A percentile compares a stretch with the other conserved stretches of the same genome.
Conservation (phyloP, 2,888 invertebrate genomes). For the Acronicta psi region DNA sequence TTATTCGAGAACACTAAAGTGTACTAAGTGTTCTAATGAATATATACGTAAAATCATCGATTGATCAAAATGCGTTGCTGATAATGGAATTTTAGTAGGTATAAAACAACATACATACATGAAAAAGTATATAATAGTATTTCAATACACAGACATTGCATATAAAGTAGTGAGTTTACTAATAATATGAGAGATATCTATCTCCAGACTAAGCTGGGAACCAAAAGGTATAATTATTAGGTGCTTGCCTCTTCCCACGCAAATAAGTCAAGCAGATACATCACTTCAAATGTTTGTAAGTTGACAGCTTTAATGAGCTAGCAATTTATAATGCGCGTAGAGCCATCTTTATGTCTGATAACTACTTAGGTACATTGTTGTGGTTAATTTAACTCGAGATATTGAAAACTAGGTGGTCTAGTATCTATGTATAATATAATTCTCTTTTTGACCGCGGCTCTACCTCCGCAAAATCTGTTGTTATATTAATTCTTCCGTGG, state of each 20-base stretch:
- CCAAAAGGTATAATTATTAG: constrained; percentile 32
- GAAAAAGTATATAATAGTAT: neutral
- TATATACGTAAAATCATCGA: too few relatives aligned
- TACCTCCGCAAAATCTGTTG: too few relatives aligned
- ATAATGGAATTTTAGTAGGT: too few relatives aligned
- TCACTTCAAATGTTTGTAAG: constrained; percentile 27
- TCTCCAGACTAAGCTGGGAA: constrained; percentile 19
- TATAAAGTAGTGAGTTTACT: constrained; percentile 11
- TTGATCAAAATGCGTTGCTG: too few relatives aligned
- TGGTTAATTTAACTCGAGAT: constrained; percentile 1
- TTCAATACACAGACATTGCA: constrained; percentile 3
- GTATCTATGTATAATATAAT: too few relatives aligned
- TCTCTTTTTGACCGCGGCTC: too few relatives aligned
- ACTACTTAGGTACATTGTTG: too few relatives aligned
- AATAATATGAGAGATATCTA: constrained; percentile 18
- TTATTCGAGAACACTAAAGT: too few relatives aligned
- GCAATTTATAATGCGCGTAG: constrained; percentile 21
- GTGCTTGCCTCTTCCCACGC: constrained; percentile 46
- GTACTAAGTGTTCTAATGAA: too few relatives aligned
- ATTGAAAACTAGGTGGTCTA: too few relatives aligned
- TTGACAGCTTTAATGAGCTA: constrained; percentile 33
- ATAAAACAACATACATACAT: too few relatives aligned
- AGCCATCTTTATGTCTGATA: constrained; percentile 18
- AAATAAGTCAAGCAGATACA: constrained; percentile 34
- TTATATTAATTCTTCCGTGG: too few relatives aligned